These are phyloP conservation scores for Ophion ellenae DNA, from an alignment of 2,888 invertebrate species.

Conservation along the genomic window DNA sequence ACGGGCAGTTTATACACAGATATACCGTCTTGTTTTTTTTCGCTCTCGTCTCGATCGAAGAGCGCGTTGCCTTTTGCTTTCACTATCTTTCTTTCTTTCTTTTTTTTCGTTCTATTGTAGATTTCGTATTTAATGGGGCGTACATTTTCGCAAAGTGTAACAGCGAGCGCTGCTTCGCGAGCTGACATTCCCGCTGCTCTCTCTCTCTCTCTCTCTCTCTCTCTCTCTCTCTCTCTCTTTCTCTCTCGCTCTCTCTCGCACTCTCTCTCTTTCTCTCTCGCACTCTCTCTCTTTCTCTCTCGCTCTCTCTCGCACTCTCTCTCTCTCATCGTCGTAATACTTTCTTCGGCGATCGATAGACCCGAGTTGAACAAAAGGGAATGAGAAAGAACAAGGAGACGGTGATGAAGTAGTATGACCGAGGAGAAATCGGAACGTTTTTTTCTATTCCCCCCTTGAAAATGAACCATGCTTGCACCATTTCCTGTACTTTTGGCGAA, in stretches of 20 bases:
- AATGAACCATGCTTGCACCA: too few species aligned
- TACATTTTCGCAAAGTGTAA: background rate
- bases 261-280: too few species aligned
- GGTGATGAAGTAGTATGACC: background rate
- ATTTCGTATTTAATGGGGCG: slow-evolving; percentile 6
- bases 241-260: background rate
- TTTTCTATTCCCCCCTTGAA: too few species aligned
- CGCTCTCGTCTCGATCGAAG: background rate
- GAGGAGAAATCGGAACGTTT: too few species aligned
- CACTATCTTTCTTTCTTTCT: background rate
- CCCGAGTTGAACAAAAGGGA: slow-evolving; percentile 52
- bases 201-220: too few species aligned
- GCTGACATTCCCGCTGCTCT: background rate
- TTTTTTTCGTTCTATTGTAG: too few species aligned
- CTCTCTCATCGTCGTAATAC: slow-evolving; percentile 42
- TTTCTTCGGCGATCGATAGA: slow-evolving; percentile 59
- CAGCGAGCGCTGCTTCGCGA: too few species aligned
- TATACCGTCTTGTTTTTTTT: background rate
- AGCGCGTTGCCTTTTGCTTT: too few species aligned
- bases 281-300: too few species aligned
- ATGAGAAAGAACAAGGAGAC: slow-evolving; percentile 35
- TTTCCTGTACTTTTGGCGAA: too few species aligned
- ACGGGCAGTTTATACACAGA: too few species aligned
- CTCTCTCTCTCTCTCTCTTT: too few species aligned
- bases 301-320: background rate